Percentiles rank a stretch among this genome's conserved stretches.
phyloP scores from a whole-genome alignment of 2,888 invertebrate species.

The Philaethria dido region DNA sequence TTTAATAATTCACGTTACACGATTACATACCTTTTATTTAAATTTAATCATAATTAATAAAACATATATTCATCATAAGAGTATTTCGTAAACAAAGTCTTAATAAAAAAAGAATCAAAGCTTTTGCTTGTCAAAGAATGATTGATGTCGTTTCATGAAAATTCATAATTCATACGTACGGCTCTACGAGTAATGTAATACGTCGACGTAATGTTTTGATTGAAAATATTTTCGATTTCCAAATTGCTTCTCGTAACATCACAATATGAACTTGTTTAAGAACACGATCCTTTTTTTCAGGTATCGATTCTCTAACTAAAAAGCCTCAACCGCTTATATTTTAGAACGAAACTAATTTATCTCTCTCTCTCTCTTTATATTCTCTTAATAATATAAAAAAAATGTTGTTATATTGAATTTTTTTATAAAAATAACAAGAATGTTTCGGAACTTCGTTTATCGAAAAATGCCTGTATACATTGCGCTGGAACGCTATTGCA shows the following conservation, averaged over 20 bases:
- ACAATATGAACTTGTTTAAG: background rate
- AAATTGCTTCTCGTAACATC: background rate
- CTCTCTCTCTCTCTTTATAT: no score
- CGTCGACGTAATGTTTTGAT: conserved; percentile 7
- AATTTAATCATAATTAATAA: background rate
- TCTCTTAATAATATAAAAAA: no score
- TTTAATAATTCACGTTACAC: no score
- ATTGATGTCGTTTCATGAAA: conserved; percentile 29
- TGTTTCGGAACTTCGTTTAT: background rate
- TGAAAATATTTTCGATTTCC: conserved; percentile 9
- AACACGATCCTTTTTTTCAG: background rate
- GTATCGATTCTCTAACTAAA: background rate
- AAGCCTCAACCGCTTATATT: background rate
- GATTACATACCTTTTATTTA: no score
- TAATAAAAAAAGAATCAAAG: conserved; percentile 24
- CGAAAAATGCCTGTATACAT: conserved; percentile 12
- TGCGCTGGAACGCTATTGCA: conserved; percentile 20
- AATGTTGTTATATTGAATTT: no score
- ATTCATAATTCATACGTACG: conserved; percentile 28
- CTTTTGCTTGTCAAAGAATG: conserved; percentile 24
- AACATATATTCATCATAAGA: background rate
- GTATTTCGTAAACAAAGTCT: conserved; percentile 16
- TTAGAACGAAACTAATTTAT: background rate
- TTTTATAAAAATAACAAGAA: background rate
- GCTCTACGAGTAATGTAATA: conserved; percentile 11